Base-by-base conservation (phyloP, 2,797 vertebrate species). In the Tenualosa ilisha region DNA sequence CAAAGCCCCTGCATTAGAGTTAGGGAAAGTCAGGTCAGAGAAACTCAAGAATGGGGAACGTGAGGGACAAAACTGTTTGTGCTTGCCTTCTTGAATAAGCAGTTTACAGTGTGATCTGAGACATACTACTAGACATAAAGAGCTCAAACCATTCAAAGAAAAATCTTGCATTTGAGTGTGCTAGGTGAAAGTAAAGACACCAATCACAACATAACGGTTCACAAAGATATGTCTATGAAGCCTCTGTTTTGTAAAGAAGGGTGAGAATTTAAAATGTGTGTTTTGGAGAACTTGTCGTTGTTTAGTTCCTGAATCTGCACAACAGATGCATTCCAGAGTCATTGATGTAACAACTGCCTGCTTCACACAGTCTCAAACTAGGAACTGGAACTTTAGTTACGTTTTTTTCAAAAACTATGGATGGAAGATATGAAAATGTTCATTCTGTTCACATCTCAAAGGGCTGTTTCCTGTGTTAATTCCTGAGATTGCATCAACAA, bases 381-480 rank as follows among this genome's bases (percentile, higher is more conserved):
- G 17, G 59, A 85, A 75, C 26, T 72, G 50, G 82, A 51, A 75
- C 61, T 82, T 22, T 82, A 15, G 65, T n/a, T n/a, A 59, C 15
- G 43, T 46, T 81, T 9, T 49, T 37, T 53, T 68, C 31, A 54
- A 65, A 37, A 75, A 22, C 31, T 84, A 82, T 61, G 50, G 37
- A 79, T 43, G 59, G 49, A 46, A 82, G 59, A 84, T 65, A 81
- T 75, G 75, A 79, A 81, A 61, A 37, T 37, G 37, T 4, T 13
- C 2, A 5, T 40, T 37, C 4, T 75, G 37, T 75, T 75, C 22
- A 56, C 37, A 0, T 37, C 31, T 12, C 13, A 40, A 13, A 72
- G 3, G 20, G 54, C 20, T 56, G 17, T 6, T 54, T 56, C 54
- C 20, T 56, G 54, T 56, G 54, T 20, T 9, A 9, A 7, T 46